Base-by-base conservation (phyloP, 2,888 invertebrate genomes). In the Piscicola geometra region DNA sequence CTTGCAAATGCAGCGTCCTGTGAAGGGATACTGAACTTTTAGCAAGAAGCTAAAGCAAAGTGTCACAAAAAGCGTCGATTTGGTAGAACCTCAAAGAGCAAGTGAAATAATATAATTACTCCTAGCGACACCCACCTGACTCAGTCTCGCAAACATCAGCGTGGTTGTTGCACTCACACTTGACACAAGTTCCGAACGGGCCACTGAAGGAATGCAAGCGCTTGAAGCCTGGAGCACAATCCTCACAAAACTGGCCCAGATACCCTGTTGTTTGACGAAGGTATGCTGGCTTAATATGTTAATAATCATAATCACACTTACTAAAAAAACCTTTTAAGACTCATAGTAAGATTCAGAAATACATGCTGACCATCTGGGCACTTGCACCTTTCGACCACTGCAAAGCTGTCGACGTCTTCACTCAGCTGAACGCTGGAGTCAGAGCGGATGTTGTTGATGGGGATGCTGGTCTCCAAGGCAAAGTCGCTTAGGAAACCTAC, bases 121-220 rank as follows among this genome's bases (percentile, higher is more conserved):
- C n/a, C n/a, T 41, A 15, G 15, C 41, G 41, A 41, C 41, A 41
- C 80, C 69, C 75, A 84, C 84, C 84, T 71, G 83, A 81, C 69
- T 83, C 82, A 28, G 82, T 79, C 81, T 99, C 97, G 85, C 99
- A 99, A 81, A 93, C 92, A 77, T 93, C 93, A 0, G 98, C 94
- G 84, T 99, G 99, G 0, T 92, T 91, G 83, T 99, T 94, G 83
- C 99, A 99, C 83, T 96, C 93, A 84, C 99, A 99, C 9, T 94
- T 93, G 50, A 97, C 92, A 84, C 99, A 99, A 0, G 90, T 90
- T 79, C 93, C 92, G 83, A 96, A 95, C 0, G 95, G 92, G 0
- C 97, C 97, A 0, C 96, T 94, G 80, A 91, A 90, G 0, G 93
- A 91, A 0, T 93, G 93, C 79, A 93, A 93, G 81, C 98, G 93